phyloP scores from a whole-genome alignment of 2,888 invertebrate genomes.

The Tuta absoluta region DNA sequence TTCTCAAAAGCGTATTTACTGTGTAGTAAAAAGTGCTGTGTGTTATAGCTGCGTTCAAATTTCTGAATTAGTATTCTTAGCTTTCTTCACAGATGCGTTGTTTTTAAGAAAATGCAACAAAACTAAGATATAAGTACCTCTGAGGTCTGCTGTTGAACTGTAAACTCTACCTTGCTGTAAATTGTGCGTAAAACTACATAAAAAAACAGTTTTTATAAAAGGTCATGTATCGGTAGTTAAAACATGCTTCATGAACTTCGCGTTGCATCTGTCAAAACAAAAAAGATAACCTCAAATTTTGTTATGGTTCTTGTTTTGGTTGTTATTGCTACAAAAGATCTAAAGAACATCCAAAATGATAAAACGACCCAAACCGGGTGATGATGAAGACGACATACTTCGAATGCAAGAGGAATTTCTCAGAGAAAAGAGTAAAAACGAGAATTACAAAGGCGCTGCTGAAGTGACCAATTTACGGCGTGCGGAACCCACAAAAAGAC shows the following conservation, averaged over 20 bases:
- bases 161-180: too few relatives aligned
- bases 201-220: too few relatives aligned
- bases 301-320: not conserved
- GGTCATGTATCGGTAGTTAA: too few relatives aligned
- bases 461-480: constrained; percentile 76
- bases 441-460: constrained; percentile 82
- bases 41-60: constrained; percentile 16
- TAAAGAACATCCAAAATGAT: constrained; percentile 68
- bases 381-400: constrained; percentile 87
- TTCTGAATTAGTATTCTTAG: not conserved
- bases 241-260: constrained; percentile 11
- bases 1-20: not conserved
- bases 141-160: too few relatives aligned
- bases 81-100: constrained; percentile 4
- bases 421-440: constrained; percentile 76
- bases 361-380: constrained; percentile 84
- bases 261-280: constrained; percentile 16
- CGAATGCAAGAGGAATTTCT: constrained; percentile 87
- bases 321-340: not conserved
- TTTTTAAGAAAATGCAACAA: not conserved
- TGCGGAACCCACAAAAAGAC: constrained; percentile 52
- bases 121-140: too few relatives aligned
- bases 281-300: constrained; percentile 13
- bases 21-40: not conserved
- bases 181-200: too few relatives aligned